Evolutionary conservation across 1,140 invertebrate species (phyloP), one percentile per base, ranked within the genome.

Genomic region (Heliothis virescens): DNA sequence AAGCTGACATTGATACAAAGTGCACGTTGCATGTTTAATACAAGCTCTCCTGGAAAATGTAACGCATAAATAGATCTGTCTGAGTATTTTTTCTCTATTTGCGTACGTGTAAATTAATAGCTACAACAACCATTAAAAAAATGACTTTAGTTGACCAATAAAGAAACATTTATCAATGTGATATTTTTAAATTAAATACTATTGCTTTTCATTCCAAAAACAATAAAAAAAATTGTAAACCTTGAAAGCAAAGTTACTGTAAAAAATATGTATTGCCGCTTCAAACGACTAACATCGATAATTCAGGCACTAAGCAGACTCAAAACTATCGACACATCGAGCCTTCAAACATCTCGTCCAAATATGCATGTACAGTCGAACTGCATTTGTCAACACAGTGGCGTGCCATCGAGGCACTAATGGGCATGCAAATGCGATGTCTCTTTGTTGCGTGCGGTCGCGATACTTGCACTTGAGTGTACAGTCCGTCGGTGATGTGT

Each of bases 341-440:
- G 26, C 12, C 48, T 26, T 26, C 48, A 29, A 52, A 69, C 52
- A 69, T 69, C 26, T 69, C 65, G 9, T 18, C 18, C 57, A 29
- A 52, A 69, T 69, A 50, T 53, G 65, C 48, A 53, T 48, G 18
- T 34, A 65, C n/a, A 48, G 62, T 65, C n/a, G 62, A 9, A 34
- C 48, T 48, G 48, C 48, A 69, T 52, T 69, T 69, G 65, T 69
- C 65, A 69, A 52, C 48, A 69, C 12, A 26, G 48, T 26, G 18
- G 18, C 65, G 65, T 52, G 79, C 48, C 60, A 67, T 65, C 69
- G 63, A 3, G 71, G 65, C 48, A 52, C 73, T 79, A 82, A 79
- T 59, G 62, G 76, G 34, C 67, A 79, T 82, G 76, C 80, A 67
- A 82, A 82, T 82, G 52, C 60, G 80, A 53, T 78, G 80, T 79